Conservation (phyloP, 1,140 invertebrate species). For the Nephila pilipes region DNA sequence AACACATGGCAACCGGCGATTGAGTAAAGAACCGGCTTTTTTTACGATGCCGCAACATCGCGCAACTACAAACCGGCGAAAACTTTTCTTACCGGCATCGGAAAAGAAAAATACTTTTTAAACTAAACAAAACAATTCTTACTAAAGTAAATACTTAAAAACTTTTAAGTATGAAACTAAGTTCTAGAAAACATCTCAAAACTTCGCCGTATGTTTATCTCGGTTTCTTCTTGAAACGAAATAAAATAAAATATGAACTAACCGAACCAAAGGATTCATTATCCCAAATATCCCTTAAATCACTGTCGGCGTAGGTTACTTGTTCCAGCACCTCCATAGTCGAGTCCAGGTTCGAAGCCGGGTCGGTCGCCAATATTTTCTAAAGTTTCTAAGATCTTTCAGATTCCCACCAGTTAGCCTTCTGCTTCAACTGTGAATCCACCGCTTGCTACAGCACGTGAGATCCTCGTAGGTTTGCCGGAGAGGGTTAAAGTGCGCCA, state of each 20-base stretch:
- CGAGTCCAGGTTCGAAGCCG: conserved; percentile 59
- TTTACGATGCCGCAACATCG: conserved; percentile 15
- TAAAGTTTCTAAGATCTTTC: neutral
- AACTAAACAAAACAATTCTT: neutral
- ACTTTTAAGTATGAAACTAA: neutral
- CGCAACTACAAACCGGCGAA: neutral
- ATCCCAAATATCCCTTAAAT: conserved; percentile 69
- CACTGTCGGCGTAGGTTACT: conserved; percentile 59
- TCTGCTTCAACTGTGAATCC: conserved; percentile 65
- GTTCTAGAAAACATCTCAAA: neutral
- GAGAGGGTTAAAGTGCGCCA: conserved; percentile 40
- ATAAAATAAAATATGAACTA: conserved; percentile 36
- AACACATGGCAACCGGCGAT: conserved; percentile 21
- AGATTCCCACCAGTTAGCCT: conserved; percentile 44
- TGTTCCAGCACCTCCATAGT: conserved; percentile 67
- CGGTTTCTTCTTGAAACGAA: neutral
- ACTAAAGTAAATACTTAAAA: no score
- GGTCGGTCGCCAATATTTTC: conserved; percentile 48
- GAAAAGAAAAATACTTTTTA: neutral
- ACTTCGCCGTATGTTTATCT: conserved; percentile 39
- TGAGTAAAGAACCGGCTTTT: conserved; percentile 14
- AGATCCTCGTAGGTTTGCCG: conserved; percentile 60
- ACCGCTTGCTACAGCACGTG: conserved; percentile 63
- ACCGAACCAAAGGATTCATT: conserved; percentile 63
- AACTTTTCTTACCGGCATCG: neutral